These are phyloP conservation scores for Piprites chloris DNA, from an alignment of 2,113 vertebrate genomes.

Conservation along the genomic window DNA sequence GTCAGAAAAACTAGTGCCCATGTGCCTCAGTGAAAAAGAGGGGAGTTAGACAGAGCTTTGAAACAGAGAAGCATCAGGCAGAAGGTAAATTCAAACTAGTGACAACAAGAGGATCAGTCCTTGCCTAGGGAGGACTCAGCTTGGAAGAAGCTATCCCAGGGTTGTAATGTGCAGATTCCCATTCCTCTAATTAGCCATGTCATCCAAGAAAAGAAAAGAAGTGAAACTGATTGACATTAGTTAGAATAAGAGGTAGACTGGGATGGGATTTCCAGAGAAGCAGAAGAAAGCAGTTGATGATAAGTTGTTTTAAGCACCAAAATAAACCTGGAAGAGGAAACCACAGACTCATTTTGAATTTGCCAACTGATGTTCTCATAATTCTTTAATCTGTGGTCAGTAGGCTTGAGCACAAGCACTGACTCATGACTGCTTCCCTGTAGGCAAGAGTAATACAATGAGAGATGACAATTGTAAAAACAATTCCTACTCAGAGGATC, in stretches of 20 bases:
- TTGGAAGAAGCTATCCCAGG: neutral
- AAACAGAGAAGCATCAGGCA: neutral
- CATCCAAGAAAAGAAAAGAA: neutral
- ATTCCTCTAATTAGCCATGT: neutral
- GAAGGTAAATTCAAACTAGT: neutral
- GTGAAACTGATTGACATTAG: neutral
- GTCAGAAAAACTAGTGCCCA: neutral
- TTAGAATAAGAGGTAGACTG: neutral
- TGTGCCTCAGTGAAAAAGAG: neutral
- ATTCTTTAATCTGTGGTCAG: neutral
- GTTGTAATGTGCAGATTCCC: neutral
- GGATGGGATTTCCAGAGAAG: neutral
- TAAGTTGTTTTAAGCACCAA: neutral
- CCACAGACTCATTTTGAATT: neutral
- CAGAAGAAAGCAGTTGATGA: neutral
- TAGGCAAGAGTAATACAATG: neutral
- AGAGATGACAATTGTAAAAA: neutral
- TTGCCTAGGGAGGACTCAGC: neutral
- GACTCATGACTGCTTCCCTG: neutral
- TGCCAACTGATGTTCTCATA: neutral
- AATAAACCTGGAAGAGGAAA: neutral
- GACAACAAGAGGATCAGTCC: neutral
- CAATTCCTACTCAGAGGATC: neutral
- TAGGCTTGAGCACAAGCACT: neutral
- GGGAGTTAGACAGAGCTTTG: neutral